Percentiles rank a stretch among this genome's conserved stretches.
These are phyloP conservation scores for Ageneiosus marmoratus DNA, from an alignment of 2,113 vertebrate genomes.

Conservation along the genomic window DNA sequence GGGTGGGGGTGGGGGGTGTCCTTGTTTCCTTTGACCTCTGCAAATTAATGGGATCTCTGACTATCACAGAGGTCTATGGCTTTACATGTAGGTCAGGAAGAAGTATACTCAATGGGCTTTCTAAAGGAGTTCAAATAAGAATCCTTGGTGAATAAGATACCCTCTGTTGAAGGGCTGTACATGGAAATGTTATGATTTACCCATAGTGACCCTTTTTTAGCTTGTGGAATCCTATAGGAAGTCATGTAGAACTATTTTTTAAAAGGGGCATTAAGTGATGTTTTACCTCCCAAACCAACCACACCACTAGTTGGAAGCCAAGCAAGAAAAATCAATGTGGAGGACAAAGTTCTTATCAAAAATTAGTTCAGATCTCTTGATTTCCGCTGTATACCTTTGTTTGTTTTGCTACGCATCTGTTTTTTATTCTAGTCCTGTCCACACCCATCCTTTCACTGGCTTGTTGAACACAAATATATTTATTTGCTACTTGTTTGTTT, in stretches of 20 bases:
- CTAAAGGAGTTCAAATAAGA: background rate
- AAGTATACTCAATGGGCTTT: background rate
- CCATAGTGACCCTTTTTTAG: background rate
- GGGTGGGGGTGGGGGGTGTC: background rate
- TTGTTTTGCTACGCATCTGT: background rate
- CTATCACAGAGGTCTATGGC: background rate
- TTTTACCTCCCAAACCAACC: background rate
- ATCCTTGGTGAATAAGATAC: background rate
- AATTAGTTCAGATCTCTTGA: too few relatives aligned
- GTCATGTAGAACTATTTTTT: background rate
- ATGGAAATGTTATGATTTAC: background rate
- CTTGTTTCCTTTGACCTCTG: constrained; percentile 8
- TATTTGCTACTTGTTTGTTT: too few relatives aligned
- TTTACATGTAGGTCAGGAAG: background rate
- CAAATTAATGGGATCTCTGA: background rate
- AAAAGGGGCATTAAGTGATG: background rate
- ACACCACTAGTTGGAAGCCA: background rate
- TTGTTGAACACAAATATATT: background rate
- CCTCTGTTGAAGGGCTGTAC: background rate
- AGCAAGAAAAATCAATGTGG: background rate
- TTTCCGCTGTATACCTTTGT: background rate
- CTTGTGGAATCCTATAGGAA: background rate
- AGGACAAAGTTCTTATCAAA: background rate
- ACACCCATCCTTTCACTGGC: background rate
- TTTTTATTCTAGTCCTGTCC: background rate